These are phyloP conservation scores for Drosophila paranaensis DNA, from an alignment of 2,888 invertebrate species.

Conservation along the genomic window DNA sequence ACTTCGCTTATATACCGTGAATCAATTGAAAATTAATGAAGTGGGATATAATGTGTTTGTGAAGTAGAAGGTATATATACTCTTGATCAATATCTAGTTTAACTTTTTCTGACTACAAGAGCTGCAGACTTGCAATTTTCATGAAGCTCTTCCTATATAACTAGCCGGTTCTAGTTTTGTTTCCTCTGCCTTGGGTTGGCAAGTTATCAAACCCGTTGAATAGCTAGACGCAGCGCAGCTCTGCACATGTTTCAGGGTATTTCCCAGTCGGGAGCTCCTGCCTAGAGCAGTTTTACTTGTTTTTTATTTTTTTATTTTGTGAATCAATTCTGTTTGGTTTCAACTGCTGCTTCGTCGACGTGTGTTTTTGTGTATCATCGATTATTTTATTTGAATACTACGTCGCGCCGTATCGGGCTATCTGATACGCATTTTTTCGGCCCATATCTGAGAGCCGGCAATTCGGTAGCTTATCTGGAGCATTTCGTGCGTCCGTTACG, in stretches of 20 bases:
- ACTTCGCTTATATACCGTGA: constrained; percentile 14
- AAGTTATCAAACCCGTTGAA: too few relatives aligned
- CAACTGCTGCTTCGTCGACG: constrained; percentile 15
- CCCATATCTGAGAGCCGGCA: constrained; percentile 27
- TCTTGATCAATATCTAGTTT: background rate
- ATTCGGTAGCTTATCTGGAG: constrained; percentile 54
- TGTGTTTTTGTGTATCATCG: constrained; percentile 44
- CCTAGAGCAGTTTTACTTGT: background rate
- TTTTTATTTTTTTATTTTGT: constrained; percentile 40
- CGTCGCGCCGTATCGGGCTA: constrained; percentile 26
- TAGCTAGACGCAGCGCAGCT: too few relatives aligned
- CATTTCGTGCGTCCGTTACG: constrained; percentile 21
- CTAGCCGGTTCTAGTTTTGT: background rate
- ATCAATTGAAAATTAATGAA: constrained; percentile 6
- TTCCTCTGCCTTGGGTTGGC: too few relatives aligned
- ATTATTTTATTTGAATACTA: constrained; percentile 48
- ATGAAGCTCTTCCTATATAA: background rate
- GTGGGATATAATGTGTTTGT: background rate
- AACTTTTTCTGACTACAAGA: background rate
- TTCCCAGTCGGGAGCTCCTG: background rate
- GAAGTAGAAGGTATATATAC: background rate
- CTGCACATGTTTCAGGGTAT: background rate
- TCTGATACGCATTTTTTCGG: constrained; percentile 41
- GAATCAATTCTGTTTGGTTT: constrained; percentile 45
- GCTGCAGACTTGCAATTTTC: background rate